Evolutionary conservation across 2,113 vertebrate genomes (phyloP).

Genomic region (Brachyistius frenatus): DNA sequence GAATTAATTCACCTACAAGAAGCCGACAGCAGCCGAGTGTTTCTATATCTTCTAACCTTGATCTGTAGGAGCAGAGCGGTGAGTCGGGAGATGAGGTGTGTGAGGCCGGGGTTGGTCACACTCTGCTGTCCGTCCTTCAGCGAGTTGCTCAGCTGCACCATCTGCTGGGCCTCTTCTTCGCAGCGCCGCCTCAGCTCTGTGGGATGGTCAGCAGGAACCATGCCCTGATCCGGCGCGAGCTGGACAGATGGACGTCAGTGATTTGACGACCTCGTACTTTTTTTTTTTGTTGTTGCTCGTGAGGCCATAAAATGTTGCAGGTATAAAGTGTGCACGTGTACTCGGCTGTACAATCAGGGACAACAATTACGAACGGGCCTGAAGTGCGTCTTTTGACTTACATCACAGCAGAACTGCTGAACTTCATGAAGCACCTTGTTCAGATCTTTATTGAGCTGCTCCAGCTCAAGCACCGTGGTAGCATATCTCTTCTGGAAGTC

Average conservation of each 20-base stretch:
- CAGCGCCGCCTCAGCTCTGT: constrained; percentile 92
- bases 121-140: constrained; percentile 87
- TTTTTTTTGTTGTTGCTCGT: too few relatives aligned
- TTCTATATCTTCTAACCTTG: constrained; percentile 84
- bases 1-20: too few relatives aligned
- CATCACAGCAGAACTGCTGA: constrained; percentile 96
- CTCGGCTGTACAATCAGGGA: too few relatives aligned
- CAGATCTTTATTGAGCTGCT: constrained; percentile 97
- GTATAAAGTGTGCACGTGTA: too few relatives aligned
- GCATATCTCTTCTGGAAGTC: constrained; percentile 98
- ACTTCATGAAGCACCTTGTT: constrained; percentile 98
- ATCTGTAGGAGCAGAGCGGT: constrained; percentile 97
- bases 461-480: constrained; percentile 94
- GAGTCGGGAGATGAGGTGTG: constrained; percentile 92
- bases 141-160: constrained; percentile 88
- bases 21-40: neutral
- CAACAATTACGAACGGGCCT: neutral
- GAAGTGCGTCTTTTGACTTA: constrained; percentile 59
- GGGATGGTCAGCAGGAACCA: constrained; percentile 93
- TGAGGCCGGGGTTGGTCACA: constrained; percentile 89
- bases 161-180: constrained; percentile 95
- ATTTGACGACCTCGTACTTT: neutral
- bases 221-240: constrained; percentile 96
- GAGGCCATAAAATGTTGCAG: too few relatives aligned
- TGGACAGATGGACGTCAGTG: constrained; percentile 57